Evolutionary conservation across 2,888 invertebrate genomes (phyloP).

Genomic region (Drosophila ochracea): DNA sequence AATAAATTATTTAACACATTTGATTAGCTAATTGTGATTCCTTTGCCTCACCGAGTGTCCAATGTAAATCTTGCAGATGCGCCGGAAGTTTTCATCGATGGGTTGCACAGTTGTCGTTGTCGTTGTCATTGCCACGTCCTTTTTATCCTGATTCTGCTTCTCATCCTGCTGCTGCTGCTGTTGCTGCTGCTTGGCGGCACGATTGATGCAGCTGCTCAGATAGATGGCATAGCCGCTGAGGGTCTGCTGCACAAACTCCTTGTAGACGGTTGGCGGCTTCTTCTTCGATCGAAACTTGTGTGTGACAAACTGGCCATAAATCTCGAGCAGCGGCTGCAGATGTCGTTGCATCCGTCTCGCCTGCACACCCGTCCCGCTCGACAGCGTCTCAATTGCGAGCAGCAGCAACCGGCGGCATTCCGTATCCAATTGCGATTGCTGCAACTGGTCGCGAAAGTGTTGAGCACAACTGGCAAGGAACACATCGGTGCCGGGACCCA

Average conservation of each 20-base stretch:
- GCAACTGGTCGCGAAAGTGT: conserved; percentile 51
- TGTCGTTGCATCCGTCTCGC: conserved; percentile 62
- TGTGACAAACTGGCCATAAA: conserved; percentile 52
- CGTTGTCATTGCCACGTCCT: too few relatives aligned
- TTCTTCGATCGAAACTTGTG: conserved; percentile 54
- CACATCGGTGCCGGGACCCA: conserved; percentile 66
- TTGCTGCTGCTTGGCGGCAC: conserved; percentile 26
- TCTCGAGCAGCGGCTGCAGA: conserved; percentile 63
- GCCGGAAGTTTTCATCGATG: conserved; percentile 79
- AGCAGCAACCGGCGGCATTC: conserved; percentile 68
- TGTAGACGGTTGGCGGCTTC: conserved; percentile 59
- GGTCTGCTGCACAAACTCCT: conserved; percentile 77
- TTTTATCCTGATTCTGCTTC: background rate
- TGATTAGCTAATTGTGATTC: background rate
- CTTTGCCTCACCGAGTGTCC: conserved; percentile 80
- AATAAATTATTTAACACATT: background rate
- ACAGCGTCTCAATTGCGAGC: conserved; percentile 75
- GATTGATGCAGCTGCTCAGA: conserved; percentile 59
- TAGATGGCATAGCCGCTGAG: conserved; percentile 66
- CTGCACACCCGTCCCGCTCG: conserved; percentile 57
- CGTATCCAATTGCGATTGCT: conserved; percentile 28
- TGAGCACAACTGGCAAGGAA: conserved; percentile 64
- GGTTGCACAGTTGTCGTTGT: background rate
- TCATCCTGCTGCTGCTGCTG: conserved; percentile 1
- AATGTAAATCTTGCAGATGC: conserved; percentile 84